A percentile compares a stretch with the other conserved stretches of the same genome.
phyloP scores from a whole-genome alignment of 2,797 vertebrate species.

The Hydrophis major region DNA sequence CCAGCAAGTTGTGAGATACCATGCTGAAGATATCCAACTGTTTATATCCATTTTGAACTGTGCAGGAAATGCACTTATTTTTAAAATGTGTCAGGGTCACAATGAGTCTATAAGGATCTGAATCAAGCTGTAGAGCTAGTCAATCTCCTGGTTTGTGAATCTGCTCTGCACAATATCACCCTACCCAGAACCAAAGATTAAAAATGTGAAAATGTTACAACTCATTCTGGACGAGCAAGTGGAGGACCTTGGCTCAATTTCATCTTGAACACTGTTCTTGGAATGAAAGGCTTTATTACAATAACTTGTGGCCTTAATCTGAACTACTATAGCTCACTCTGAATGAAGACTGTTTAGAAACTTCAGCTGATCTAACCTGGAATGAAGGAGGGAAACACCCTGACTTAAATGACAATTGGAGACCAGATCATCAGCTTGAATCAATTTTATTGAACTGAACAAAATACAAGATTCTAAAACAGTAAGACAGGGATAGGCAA shows the following conservation, averaged over 20 bases:
- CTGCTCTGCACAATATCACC: neutral
- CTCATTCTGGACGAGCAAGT: neutral
- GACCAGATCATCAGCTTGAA: neutral
- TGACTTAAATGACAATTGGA: neutral
- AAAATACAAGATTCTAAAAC: neutral
- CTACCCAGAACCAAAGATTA: neutral
- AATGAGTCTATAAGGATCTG: neutral
- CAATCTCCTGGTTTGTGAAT: neutral
- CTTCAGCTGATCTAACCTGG: neutral
- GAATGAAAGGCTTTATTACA: neutral
- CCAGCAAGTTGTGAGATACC: neutral
- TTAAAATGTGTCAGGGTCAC: neutral
- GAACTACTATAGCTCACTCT: neutral
- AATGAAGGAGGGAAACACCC: neutral
- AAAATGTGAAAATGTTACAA: neutral
- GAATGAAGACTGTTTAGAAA: neutral
- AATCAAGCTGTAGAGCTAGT: neutral
- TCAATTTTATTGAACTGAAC: neutral
- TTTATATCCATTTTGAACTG: neutral
- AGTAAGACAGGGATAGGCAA: neutral
- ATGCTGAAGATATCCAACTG: neutral
- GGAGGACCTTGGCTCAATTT: neutral
- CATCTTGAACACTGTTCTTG: neutral
- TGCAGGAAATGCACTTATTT: neutral
- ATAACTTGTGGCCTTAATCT: neutral